Conservation (phyloP, 2,797 vertebrate species). For the Steatocranus sp. region DNA sequence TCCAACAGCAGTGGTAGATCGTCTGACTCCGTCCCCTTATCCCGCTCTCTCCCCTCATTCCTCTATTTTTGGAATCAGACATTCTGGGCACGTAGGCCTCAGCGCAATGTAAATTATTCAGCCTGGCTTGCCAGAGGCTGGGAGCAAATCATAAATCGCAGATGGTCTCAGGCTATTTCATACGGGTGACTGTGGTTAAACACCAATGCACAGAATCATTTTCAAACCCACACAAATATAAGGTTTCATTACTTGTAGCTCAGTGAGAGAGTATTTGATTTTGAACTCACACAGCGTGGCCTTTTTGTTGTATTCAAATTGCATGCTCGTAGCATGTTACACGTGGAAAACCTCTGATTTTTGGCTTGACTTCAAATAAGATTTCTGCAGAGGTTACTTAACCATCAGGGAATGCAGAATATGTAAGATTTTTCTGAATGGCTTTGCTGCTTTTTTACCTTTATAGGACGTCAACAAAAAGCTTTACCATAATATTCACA, state of each 20-base stretch:
- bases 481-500: not conserved
- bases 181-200: constrained; percentile 77
- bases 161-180: constrained; percentile 75
- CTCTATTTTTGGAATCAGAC: constrained; percentile 72
- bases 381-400: constrained; percentile 36
- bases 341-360: not conserved
- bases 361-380: constrained; percentile 25
- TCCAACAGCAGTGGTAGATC: constrained; percentile 33
- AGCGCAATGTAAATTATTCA: constrained; percentile 85
- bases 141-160: constrained; percentile 78
- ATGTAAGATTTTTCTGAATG: not conserved
- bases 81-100: constrained; percentile 77
- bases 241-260: constrained; percentile 66
- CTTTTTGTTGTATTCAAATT: constrained; percentile 34
- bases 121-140: constrained; percentile 73
- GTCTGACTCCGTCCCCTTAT: constrained; percentile 36
- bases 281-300: not conserved
- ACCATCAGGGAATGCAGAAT: constrained; percentile 6
- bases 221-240: constrained; percentile 70
- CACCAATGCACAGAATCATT: constrained; percentile 72
- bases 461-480: not conserved
- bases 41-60: constrained; percentile 27
- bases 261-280: constrained; percentile 47
- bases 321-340: not conserved
- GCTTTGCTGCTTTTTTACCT: constrained; percentile 1